Evolutionary conservation across 2,113 vertebrate genomes (phyloP), one percentile per base, ranked within the genome.

Genomic region (Probosciger aterrimus): DNA sequence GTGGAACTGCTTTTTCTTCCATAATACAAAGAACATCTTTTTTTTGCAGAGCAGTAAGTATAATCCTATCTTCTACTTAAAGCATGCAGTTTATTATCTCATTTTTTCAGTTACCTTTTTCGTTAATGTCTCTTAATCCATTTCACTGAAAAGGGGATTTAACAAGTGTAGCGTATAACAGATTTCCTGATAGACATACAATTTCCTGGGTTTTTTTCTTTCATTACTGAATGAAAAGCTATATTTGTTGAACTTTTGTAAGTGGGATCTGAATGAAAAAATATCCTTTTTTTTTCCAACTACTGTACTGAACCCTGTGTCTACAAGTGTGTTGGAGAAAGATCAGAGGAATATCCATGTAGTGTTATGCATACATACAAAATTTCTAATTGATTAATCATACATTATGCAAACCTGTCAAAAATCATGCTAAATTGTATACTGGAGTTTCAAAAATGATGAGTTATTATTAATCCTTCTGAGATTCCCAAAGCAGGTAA

Each of bases 301-400:
- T 88, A 74, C 76, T 71, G 33, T 71, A 75, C 12, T 47, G 81
- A 79, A 64, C 19, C 7, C 9, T 62, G 49, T 73, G 74, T 89
- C 80, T 95, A 89, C 95, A 96, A 92, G 47, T 62, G 65, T 87
- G 62, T 6, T 96, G 95, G 86, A 96, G 81, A 90, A 87, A 86
- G 91, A 96, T 97, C 91, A 96, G 92, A 96, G 88, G 62, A 94
- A 92, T 90, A 88, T 76, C 83, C 83, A 49, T 33, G 80, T 67
- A 64, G 47, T 92, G 90, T 82, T 93, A 90, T 94, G 95, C 76
- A 91, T 83, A 88, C 41, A 52, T 92, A 90, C 80, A 92, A 81
- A 92, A 94, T 82, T 93, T 93, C 88, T 92, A 94, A 96, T 94
- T 93, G 88, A 86, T 95, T 91, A 96, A 92, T 86, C 86, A 83